These are phyloP conservation scores for Liparis tanakae DNA, from an alignment of 2,797 vertebrate genomes.

Conservation along the genomic window DNA sequence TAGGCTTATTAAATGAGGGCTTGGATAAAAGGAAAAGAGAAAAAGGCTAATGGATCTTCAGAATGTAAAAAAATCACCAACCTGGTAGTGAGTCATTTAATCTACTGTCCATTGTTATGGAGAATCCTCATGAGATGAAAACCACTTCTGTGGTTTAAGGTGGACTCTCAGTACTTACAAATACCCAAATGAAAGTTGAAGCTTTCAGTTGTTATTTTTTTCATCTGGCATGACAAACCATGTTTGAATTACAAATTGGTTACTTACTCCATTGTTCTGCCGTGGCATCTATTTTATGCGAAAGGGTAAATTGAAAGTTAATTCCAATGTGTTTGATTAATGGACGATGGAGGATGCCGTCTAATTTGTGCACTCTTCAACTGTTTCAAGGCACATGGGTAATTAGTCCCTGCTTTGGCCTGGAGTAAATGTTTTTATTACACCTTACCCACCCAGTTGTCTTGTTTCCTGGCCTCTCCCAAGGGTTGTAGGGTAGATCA, in stretches of 20 bases:
- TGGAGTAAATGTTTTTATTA: conserved; percentile 76
- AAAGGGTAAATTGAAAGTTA: conserved; percentile 84
- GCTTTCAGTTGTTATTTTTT: conserved; percentile 36
- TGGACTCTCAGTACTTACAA: conserved; percentile 32
- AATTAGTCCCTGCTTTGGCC: conserved; percentile 72
- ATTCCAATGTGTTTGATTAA: conserved; percentile 86
- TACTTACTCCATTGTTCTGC: conserved; percentile 70
- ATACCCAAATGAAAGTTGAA: conserved; percentile 45
- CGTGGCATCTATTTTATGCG: conserved; percentile 67
- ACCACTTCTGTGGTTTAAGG: conserved; percentile 17
- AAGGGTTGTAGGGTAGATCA: conserved; percentile 7
- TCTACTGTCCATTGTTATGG: conserved; percentile 23
- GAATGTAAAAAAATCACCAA: conserved; percentile 10
- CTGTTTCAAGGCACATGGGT: conserved; percentile 68
- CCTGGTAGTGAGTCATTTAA: conserved; percentile 27
- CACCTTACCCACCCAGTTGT: conserved; percentile 33
- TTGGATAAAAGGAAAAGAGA: conserved; percentile 18
- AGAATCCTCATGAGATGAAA: conserved; percentile 40
- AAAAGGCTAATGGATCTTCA: conserved; percentile 20
- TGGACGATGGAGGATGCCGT: conserved; percentile 75
- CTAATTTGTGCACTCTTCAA: conserved; percentile 76
- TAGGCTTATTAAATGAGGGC: not conserved
- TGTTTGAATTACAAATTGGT: conserved; percentile 70
- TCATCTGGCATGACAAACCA: conserved; percentile 23
- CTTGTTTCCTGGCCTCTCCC: conserved; percentile 62